Percentiles rank a stretch among this genome's conserved stretches.
Evolutionary conservation across 2,797 vertebrate genomes (phyloP).

Genomic region (Argentina silus): DNA sequence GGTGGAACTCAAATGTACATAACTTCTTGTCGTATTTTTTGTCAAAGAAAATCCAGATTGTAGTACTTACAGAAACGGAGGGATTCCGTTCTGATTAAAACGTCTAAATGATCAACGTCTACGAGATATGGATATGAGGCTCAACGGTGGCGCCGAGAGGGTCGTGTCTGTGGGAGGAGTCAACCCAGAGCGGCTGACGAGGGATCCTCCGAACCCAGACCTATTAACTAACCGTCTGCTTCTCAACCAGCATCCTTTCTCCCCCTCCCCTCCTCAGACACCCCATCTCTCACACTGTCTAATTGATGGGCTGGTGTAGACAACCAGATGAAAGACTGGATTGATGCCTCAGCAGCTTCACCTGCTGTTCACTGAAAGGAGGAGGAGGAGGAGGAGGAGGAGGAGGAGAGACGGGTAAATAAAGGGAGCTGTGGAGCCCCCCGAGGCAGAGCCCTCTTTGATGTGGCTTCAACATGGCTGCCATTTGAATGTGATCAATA

Average conservation of each 20-base stretch:
- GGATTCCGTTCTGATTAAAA: too few species aligned
- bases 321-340: conserved; percentile 46
- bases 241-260: conserved; percentile 3
- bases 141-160: too few species aligned
- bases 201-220: too few species aligned
- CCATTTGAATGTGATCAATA: conserved; percentile 61
- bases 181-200: too few species aligned
- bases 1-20: too few species aligned
- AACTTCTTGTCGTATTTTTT: too few species aligned
- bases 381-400: neutral
- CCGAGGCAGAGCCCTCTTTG: conserved; percentile 25
- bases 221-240: too few species aligned
- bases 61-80: too few species aligned
- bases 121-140: too few species aligned
- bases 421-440: neutral
- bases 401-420: neutral
- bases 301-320: conserved; percentile 42
- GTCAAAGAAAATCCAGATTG: too few species aligned
- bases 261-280: conserved; percentile 22
- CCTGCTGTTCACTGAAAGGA: neutral
- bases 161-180: too few species aligned
- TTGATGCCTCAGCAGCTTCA: conserved; percentile 37
- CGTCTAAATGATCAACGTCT: too few species aligned
- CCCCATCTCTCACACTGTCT: conserved; percentile 51
- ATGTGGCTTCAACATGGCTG: conserved; percentile 53